Percentiles rank a stretch among this genome's conserved stretches.
phyloP scores from a whole-genome alignment of 2,113 vertebrate genomes.

The Pungitius pungitius region DNA sequence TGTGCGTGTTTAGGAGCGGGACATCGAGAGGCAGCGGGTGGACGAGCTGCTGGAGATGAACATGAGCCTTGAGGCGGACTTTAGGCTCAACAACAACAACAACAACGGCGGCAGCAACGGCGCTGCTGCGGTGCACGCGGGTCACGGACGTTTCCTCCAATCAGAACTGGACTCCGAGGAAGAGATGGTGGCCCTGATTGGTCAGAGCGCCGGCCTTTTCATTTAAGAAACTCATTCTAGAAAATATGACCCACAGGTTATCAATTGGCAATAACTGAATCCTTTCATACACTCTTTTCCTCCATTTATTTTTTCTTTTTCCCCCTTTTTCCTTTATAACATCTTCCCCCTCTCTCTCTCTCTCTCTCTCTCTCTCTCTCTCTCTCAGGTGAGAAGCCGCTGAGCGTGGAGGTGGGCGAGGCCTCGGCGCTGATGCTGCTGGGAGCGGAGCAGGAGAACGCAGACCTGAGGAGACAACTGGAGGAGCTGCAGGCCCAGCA shows the following conservation, averaged over 20 bases:
- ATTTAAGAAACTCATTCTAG: slow-evolving; percentile 65
- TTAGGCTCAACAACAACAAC: slow-evolving; percentile 64
- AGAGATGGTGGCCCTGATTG: slow-evolving; percentile 69
- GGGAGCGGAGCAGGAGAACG: slow-evolving; percentile 83
- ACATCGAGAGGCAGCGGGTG: slow-evolving; percentile 81
- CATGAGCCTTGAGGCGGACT: slow-evolving; percentile 81
- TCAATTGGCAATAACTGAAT: slow-evolving; percentile 50
- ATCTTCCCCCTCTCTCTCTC: slow-evolving; percentile 1
- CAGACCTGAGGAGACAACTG: slow-evolving; percentile 77
- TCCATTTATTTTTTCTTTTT: neutral
- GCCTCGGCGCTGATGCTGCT: slow-evolving; percentile 80
- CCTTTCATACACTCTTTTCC: slow-evolving; percentile 28
- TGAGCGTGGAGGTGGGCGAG: slow-evolving; percentile 82
- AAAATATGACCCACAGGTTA: slow-evolving; percentile 44
- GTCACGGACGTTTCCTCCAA: slow-evolving; percentile 57
- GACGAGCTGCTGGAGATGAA: slow-evolving; percentile 86
- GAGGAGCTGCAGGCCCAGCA: slow-evolving; percentile 78
- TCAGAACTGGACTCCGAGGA: slow-evolving; percentile 79
- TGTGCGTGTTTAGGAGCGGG: slow-evolving; percentile 77
- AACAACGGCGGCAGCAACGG: neutral
- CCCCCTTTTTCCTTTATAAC: neutral
- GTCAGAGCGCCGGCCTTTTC: slow-evolving; percentile 54
- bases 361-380: slow-evolving; percentile 1
- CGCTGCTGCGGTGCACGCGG: neutral
- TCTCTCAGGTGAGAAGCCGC: slow-evolving; percentile 75